Evolutionary conservation across 2,797 vertebrate genomes (phyloP), one percentile per base, ranked within the genome.

Genomic region (Sebastes vulpes): DNA sequence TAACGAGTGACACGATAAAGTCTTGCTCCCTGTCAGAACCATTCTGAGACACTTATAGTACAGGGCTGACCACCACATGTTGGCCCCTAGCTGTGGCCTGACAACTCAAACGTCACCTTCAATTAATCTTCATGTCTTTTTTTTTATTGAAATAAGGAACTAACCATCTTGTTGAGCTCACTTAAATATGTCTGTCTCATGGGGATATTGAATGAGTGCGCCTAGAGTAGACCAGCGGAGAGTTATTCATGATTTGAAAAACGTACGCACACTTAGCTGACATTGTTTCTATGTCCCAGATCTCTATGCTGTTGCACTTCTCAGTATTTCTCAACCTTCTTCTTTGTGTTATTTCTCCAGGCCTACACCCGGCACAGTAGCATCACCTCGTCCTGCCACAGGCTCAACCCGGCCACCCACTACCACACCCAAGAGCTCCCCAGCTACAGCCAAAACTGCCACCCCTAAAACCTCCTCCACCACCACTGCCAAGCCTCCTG

Each of bases 401-500:
- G 91, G 89, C 35, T 86, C 91, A 35, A 81, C 77, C 54, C 86
- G 92, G 53, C 85, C 92, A 9, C 73, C 82, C 5, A 70, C 83
- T 4, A 1, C 76, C 25, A 61, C 91, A 4, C 28, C 92, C 86
- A 96, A 93, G 90, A 95, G 81, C 54, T 67, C 94, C 67, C 28
- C 89, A 75, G 75, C 92, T 52, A 35, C 91, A 72, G 63, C 94
- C 66, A 96, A 95, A 89, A 82, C 95, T 66, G 73, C 93, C 72
- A 77, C 95, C 56, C 83, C 92, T 2, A 95, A 94, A 89, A 84
- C 87, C 46, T 54, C 94, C 72, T 46, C 90, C 32, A 26, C 81
- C 21, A 16, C 83, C 21, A 2, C 91, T 2, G 58, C 91, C 53
- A 95, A 90, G 86, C 67, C 92, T 11, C 63, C 93, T 58, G 81